A percentile compares a stretch with the other conserved stretches of the same genome.
Conservation (phyloP, 2,797 vertebrate species). For the Manis pentadactyla region DNA sequence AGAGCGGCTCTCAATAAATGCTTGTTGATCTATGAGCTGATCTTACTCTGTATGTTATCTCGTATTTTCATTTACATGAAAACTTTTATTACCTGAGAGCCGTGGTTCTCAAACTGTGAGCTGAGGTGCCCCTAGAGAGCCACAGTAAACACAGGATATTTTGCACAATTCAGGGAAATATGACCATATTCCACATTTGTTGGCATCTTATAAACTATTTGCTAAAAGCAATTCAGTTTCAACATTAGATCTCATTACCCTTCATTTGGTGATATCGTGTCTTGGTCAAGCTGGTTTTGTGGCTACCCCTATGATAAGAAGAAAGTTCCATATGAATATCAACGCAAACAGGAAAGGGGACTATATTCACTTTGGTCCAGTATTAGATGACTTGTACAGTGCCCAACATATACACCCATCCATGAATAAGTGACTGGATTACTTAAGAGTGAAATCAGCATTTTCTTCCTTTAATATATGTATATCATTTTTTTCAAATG, state of each 20-base stretch:
- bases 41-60: background rate
- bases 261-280: background rate
- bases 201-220: background rate
- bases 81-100: background rate
- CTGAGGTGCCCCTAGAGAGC: background rate
- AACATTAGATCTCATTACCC: background rate
- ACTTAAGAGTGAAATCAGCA: background rate
- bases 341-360: background rate
- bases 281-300: background rate
- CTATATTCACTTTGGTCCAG: background rate
- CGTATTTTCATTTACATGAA: background rate
- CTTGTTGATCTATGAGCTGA: too few species aligned
- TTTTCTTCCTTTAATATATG: background rate
- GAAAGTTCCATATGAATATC: background rate
- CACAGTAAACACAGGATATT: background rate
- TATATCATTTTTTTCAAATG: background rate
- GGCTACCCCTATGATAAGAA: background rate
- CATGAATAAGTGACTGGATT: background rate
- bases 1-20: background rate
- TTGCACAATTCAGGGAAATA: background rate
- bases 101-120: background rate
- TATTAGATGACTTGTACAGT: background rate
- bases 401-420: accelerated
- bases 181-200: too few species aligned
- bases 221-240: background rate